phyloP scores from a whole-genome alignment of 2,888 invertebrate genomes.

The Homarus gammarus region DNA sequence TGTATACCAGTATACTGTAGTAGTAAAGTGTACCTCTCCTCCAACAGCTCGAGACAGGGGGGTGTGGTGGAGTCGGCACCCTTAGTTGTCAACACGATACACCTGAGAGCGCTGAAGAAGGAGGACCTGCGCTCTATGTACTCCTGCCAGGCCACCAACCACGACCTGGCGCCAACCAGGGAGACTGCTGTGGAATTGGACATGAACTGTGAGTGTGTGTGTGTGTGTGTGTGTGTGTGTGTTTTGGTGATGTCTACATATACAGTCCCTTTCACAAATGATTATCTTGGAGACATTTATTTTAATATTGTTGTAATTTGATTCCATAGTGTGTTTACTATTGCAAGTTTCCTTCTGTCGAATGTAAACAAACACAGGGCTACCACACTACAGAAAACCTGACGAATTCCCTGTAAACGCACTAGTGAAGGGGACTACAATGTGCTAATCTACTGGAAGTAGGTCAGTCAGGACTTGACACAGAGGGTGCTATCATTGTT shows the following conservation, averaged over 20 bases:
- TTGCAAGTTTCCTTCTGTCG: too few species aligned
- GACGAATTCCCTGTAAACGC: too few species aligned
- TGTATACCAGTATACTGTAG: background rate
- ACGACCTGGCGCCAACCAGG: constrained; percentile 80
- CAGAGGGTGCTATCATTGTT: too few species aligned
- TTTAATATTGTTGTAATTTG: too few species aligned
- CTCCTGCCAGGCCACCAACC: constrained; percentile 89
- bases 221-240: background rate
- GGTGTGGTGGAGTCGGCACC: background rate
- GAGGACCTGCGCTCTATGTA: constrained; percentile 80
- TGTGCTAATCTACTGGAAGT: too few species aligned
- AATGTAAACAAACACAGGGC: too few species aligned
- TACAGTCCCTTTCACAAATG: background rate
- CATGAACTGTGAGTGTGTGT: constrained; percentile 73
- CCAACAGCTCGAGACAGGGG: constrained; percentile 18
- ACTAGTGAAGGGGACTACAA: too few species aligned
- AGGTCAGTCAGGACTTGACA: too few species aligned
- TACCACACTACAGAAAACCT: too few species aligned
- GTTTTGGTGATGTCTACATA: background rate
- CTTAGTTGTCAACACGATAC: constrained; percentile 78
- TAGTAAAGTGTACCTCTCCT: background rate
- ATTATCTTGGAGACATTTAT: too few species aligned
- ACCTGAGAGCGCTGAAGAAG: constrained; percentile 68
- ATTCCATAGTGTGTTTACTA: too few species aligned
- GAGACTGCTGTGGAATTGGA: constrained; percentile 70